Evolutionary conservation across 2,797 vertebrate species (phyloP).

Genomic region (Channa striata): DNA sequence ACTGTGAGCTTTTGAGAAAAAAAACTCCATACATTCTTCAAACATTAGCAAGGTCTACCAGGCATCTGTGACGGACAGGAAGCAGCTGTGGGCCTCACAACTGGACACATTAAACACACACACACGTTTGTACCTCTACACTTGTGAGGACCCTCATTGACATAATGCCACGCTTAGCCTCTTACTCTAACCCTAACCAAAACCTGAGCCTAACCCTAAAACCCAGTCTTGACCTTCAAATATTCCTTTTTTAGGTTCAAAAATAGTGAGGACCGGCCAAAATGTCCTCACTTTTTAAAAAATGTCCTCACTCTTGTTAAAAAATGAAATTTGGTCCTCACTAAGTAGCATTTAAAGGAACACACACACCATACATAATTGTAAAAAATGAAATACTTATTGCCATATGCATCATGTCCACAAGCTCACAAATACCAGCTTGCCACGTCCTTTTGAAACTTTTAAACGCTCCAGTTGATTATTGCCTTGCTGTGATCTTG

Average conservation of each 20-base stretch:
- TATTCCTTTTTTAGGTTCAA: too few species aligned
- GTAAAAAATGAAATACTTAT: neutral
- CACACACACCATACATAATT: neutral
- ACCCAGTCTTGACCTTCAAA: too few species aligned
- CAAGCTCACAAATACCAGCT: neutral
- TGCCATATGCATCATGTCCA: neutral
- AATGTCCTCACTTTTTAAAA: too few species aligned
- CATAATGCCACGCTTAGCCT: too few species aligned
- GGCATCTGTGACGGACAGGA: constrained; percentile 20
- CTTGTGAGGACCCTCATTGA: too few species aligned
- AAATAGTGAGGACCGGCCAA: too few species aligned
- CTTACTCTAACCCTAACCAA: too few species aligned
- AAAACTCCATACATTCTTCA: constrained; percentile 29
- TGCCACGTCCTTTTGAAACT: neutral
- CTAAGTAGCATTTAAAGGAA: too few species aligned
- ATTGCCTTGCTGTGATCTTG: neutral
- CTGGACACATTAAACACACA: constrained; percentile 2
- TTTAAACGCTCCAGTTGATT: neutral
- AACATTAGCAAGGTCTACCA: constrained; percentile 12
- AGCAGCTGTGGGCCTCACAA: constrained; percentile 34
- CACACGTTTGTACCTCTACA: too few species aligned
- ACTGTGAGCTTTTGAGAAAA: neutral
- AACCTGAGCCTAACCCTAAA: too few species aligned
- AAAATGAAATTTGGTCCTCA: too few species aligned
- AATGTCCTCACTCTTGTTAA: too few species aligned